Evolutionary conservation across 2,888 invertebrate genomes (phyloP).

Genomic region (Leptogaster cylindrica): DNA sequence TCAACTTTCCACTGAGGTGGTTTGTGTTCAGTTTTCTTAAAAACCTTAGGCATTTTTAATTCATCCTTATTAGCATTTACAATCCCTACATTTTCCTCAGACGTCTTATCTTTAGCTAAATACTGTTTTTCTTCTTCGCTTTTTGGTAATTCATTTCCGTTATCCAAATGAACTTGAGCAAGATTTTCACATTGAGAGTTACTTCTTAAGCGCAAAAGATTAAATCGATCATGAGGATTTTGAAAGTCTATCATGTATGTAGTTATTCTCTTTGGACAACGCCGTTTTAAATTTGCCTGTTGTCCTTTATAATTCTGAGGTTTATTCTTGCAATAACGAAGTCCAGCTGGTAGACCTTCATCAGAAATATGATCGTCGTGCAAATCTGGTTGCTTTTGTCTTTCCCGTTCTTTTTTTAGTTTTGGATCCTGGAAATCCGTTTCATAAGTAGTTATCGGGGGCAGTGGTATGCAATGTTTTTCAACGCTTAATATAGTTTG

Average conservation of each 20-base stretch:
- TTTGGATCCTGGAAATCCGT: neutral
- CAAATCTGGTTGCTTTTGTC: neutral
- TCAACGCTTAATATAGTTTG: constrained; percentile 19
- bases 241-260: neutral
- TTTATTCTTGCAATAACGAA: too few relatives aligned
- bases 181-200: too few relatives aligned
- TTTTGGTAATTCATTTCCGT: neutral
- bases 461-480: constrained; percentile 2
- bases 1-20: constrained; percentile 13
- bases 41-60: neutral
- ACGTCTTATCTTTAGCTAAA: neutral
- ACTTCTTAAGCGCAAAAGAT: neutral
- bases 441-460: neutral
- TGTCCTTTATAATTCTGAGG: too few relatives aligned
- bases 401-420: neutral
- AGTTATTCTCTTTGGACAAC: neutral
- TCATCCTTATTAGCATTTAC: neutral
- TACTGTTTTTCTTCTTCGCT: neutral
- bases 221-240: neutral
- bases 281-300: neutral
- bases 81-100: neutral
- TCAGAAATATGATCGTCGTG: too few relatives aligned
- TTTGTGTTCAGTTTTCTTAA: neutral
- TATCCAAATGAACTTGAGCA: neutral
- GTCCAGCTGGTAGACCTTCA: too few relatives aligned